These are phyloP conservation scores for Catharus ustulatus DNA, from an alignment of 2,797 vertebrate genomes.

Conservation along the genomic window DNA sequence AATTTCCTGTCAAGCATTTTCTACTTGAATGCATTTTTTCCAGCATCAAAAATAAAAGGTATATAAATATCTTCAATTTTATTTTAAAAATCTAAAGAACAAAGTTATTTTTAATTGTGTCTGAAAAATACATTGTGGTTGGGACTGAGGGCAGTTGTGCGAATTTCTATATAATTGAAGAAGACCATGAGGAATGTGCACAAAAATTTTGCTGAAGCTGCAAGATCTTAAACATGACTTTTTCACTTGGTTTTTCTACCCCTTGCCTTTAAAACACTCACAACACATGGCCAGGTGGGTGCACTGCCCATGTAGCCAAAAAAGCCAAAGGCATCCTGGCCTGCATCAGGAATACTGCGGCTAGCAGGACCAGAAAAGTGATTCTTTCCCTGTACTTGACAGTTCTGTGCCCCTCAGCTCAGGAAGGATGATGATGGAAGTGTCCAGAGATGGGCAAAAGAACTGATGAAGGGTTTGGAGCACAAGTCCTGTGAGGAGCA, in stretches of 20 bases:
- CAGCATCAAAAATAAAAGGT: neutral
- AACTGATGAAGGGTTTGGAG: neutral
- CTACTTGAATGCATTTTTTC: neutral
- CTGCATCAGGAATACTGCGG: neutral
- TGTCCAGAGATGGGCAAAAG: neutral
- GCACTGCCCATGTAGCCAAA: neutral
- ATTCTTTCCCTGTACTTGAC: neutral
- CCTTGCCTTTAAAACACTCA: neutral
- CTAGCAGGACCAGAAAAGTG: neutral
- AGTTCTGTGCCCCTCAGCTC: neutral
- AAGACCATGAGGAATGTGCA: neutral
- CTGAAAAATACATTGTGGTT: neutral
- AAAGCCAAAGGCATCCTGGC: neutral
- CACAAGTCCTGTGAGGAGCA: neutral
- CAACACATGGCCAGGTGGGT: fast-evolving
- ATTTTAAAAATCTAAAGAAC: neutral
- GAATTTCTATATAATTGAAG: neutral
- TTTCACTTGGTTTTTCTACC: neutral
- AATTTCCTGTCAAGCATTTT: constrained; percentile 9
- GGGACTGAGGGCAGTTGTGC: neutral
- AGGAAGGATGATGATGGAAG: neutral
- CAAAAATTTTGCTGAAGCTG: neutral
- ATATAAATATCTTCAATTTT: neutral
- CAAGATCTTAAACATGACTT: neutral
- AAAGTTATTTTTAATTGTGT: neutral